Evolutionary conservation across 2,797 vertebrate genomes (phyloP).

Genomic region (Rousettus madagascariensis): DNA sequence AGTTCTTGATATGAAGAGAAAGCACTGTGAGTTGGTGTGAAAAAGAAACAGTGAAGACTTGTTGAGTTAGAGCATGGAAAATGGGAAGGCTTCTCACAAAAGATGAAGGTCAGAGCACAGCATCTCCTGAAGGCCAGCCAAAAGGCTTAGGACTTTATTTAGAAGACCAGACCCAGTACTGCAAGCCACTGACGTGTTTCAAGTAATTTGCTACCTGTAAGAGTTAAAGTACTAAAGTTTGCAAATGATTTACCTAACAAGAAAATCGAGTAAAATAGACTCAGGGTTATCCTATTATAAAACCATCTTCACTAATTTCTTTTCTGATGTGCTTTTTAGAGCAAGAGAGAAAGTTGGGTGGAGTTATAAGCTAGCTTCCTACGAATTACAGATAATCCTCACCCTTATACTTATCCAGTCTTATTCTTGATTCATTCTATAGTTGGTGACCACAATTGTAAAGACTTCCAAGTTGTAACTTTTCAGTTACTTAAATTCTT

Average conservation of each 20-base stretch:
- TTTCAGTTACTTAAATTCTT: neutral
- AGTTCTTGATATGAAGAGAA: constrained; percentile 24
- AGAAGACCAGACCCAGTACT: constrained; percentile 33
- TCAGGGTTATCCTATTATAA: constrained; percentile 47
- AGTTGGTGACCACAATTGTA: neutral
- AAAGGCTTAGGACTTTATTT: constrained; percentile 58
- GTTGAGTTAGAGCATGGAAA: neutral
- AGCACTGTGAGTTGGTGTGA: neutral
- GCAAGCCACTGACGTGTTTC: constrained; percentile 44
- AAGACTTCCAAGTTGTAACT: neutral
- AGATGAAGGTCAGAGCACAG: neutral
- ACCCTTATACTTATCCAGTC: neutral
- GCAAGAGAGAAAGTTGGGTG: neutral
- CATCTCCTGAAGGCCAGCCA: constrained; percentile 18
- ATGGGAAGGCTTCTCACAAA: neutral
- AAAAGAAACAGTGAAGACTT: neutral
- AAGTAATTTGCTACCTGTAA: constrained; percentile 65
- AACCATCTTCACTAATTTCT: constrained; percentile 26
- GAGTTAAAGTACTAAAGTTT: constrained; percentile 57
- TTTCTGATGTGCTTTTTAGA: neutral
- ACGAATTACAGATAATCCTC: neutral
- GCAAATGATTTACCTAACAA: constrained; percentile 66
- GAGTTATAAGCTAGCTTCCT: neutral
- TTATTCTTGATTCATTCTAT: neutral
- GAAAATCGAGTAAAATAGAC: constrained; percentile 36